A percentile compares a stretch with the other conserved stretches of the same genome.
phyloP scores from a whole-genome alignment of 2,888 invertebrate genomes.

The Allolobophora icterica region DNA sequence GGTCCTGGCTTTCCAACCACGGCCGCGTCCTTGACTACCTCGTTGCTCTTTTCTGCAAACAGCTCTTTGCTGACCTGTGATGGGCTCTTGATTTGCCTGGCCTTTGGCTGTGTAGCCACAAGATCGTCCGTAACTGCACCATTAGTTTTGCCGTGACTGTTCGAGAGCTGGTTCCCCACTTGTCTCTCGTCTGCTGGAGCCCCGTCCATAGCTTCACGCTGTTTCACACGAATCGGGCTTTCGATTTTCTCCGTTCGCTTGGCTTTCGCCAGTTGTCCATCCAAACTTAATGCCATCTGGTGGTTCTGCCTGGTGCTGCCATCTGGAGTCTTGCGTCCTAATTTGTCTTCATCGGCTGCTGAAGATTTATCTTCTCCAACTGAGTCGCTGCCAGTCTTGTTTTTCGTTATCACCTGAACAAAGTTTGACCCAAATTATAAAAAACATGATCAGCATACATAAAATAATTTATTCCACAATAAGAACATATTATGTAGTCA shows the following conservation, averaged over 20 bases:
- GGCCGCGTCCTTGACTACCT: not conserved
- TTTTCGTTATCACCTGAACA: constrained; percentile 20
- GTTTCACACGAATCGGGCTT: not conserved
- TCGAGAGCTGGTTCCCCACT: not conserved
- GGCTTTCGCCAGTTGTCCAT: not conserved
- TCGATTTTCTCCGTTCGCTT: not conserved
- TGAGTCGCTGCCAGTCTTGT: not conserved
- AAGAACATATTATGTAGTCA: too few species aligned
- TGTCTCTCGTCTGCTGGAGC: not conserved
- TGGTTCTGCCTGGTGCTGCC: not conserved
- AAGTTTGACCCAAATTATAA: not conserved
- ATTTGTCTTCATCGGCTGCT: not conserved
- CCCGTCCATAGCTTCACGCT: not conserved
- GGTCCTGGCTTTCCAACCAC: not conserved
- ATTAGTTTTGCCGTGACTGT: not conserved
- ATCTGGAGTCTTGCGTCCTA: not conserved
- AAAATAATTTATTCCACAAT: too few species aligned
- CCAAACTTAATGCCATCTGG: not conserved
- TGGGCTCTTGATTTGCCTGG: not conserved
- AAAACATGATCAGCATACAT: not conserved
- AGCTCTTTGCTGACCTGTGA: not conserved
- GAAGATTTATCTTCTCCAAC: not conserved
- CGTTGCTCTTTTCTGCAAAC: not conserved
- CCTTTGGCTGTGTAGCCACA: not conserved
- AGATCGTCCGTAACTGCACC: not conserved